Conservation (phyloP, 2,888 invertebrate species). For the Tipula unca region DNA sequence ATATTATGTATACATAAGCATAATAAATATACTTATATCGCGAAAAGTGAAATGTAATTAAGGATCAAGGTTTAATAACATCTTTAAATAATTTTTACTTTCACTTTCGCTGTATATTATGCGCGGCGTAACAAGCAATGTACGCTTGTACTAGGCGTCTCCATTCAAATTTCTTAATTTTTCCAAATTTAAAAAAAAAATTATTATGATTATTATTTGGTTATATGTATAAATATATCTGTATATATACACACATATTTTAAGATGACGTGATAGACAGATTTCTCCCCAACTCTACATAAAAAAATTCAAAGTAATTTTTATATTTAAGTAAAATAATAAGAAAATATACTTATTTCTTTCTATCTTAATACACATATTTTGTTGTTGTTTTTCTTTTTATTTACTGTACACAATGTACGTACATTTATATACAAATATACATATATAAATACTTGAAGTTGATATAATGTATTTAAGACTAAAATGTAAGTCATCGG, state of each 20-base stretch:
- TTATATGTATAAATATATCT: not conserved
- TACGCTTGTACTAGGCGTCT: not conserved
- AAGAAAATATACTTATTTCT: not conserved
- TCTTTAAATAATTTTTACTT: constrained; percentile 14
- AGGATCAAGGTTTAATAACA: constrained; percentile 14
- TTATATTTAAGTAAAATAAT: not conserved
- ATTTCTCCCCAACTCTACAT: not conserved
- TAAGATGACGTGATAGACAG: not conserved
- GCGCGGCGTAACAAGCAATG: not conserved
- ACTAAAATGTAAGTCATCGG: not conserved
- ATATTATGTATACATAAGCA: no score
- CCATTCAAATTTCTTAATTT: not conserved
- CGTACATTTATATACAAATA: not conserved
- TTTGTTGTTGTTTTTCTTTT: not conserved
- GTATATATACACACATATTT: not conserved
- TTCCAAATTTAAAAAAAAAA: not conserved
- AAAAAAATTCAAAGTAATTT: not conserved
- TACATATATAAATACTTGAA: not conserved
- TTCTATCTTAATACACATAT: not conserved
- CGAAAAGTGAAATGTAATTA: not conserved
- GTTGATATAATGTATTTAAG: constrained; percentile 8
- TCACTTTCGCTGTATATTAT: not conserved
- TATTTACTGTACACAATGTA: not conserved
- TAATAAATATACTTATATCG: no score
- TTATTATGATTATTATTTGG: not conserved